phyloP scores from a whole-genome alignment of 2,113 vertebrate genomes.

The Rhinolophus ferrumequinum region DNA sequence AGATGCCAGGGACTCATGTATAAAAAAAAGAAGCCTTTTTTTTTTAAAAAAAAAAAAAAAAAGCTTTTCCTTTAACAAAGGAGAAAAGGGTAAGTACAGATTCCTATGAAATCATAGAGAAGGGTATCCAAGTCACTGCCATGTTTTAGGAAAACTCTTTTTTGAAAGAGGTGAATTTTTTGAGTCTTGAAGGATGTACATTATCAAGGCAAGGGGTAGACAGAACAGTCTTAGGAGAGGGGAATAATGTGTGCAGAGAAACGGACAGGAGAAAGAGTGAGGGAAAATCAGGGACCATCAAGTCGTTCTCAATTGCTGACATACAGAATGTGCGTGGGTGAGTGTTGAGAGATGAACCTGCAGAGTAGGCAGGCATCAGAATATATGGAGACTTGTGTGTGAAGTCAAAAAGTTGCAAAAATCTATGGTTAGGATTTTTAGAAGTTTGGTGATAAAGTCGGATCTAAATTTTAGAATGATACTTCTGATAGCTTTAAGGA shows the following conservation, averaged over 20 bases:
- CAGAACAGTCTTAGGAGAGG: not conserved
- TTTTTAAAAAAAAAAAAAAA: too few species aligned
- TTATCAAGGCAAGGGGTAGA: not conserved
- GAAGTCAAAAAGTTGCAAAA: not conserved
- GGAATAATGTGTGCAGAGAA: not conserved
- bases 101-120: not conserved
- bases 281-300: not conserved
- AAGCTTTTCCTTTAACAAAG: not conserved
- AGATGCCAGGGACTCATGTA: not conserved
- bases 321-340: not conserved
- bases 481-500: not conserved
- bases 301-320: not conserved
- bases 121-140: not conserved
- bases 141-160: not conserved
- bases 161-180: not conserved
- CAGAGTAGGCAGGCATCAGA: not conserved
- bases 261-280: not conserved
- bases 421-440: not conserved
- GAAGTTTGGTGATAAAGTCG: not conserved
- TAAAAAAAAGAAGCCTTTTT: not conserved
- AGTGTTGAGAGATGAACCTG: not conserved
- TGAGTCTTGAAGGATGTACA: not conserved
- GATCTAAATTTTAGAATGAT: constrained; percentile 4
- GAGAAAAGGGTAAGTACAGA: not conserved
- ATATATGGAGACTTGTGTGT: not conserved